These are phyloP conservation scores for Hoplostethus atlanticus DNA, from an alignment of 2,797 vertebrate genomes.

Conservation along the genomic window DNA sequence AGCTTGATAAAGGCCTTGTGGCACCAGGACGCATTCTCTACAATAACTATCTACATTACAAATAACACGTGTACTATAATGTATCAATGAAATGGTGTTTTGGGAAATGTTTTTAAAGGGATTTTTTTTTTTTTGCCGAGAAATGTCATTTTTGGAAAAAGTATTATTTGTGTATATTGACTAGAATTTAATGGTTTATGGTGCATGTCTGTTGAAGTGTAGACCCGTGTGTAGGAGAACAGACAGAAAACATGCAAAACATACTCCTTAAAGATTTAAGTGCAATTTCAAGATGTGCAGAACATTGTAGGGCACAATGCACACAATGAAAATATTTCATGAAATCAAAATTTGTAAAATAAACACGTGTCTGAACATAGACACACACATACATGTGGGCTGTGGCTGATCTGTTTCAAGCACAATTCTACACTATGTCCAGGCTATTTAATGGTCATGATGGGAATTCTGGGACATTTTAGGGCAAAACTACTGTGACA, in stretches of 20 bases:
- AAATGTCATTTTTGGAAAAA: constrained; percentile 42
- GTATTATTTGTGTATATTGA: constrained; percentile 60
- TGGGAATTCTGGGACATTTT: background rate
- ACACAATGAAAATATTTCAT: constrained; percentile 54
- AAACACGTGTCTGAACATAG: constrained; percentile 33
- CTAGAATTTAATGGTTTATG: constrained; percentile 22
- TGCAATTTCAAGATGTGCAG: constrained; percentile 36
- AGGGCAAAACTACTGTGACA: background rate
- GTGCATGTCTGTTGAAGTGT: constrained; percentile 6
- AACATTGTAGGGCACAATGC: constrained; percentile 10
- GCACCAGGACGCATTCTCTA: background rate
- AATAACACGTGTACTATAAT: background rate
- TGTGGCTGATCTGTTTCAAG: background rate
- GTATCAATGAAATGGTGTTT: constrained; percentile 30
- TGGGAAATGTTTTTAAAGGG: constrained; percentile 24
- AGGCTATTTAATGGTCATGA: background rate
- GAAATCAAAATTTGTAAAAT: constrained; percentile 40
- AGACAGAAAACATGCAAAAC: constrained; percentile 16
- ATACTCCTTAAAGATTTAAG: background rate
- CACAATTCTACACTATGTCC: too few species aligned
- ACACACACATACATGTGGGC: background rate
- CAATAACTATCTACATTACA: constrained; percentile 22
- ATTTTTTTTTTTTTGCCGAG: constrained; percentile 21
- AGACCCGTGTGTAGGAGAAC: constrained; percentile 20
- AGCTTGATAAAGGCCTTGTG: constrained; percentile 11